Percentiles rank a stretch among this genome's conserved stretches.
These are phyloP conservation scores for Myiotriccus ornatus DNA, from an alignment of 2,797 vertebrate species.

Conservation along the genomic window DNA sequence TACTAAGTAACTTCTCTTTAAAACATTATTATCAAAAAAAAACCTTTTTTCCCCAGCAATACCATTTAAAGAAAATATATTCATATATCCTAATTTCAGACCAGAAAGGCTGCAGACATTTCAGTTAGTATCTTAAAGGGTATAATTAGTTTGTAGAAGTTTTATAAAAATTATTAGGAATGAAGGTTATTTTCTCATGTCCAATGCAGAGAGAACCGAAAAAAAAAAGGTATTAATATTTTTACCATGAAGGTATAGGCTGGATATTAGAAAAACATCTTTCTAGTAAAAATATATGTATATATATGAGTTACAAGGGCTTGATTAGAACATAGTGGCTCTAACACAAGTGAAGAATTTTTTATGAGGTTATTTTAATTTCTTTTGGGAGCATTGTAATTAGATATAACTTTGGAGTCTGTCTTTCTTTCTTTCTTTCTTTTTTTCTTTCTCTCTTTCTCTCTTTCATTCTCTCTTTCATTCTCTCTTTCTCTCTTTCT, in stretches of 20 bases:
- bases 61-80: background rate
- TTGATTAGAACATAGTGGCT: background rate
- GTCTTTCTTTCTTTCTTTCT: rapidly evolving
- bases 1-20: background rate
- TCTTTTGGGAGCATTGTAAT: rapidly evolving
- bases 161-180: background rate
- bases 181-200: background rate
- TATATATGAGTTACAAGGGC: rapidly evolving
- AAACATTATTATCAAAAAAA: background rate
- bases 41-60: rapidly evolving
- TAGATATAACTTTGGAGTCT: no score
- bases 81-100: background rate
- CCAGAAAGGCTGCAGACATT: background rate
- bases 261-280: background rate
- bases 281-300: background rate
- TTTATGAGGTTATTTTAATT: background rate
- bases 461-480: rapidly evolving
- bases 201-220: background rate
- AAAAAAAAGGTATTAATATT: background rate
- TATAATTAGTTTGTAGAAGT: background rate
- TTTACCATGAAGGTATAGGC: background rate
- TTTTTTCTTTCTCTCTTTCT: rapidly evolving
- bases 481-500: rapidly evolving
- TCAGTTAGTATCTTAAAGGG: background rate
- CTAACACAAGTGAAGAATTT: rapidly evolving